phyloP scores from a whole-genome alignment of 1,140 invertebrate species.

The Heliconius nattereri region DNA sequence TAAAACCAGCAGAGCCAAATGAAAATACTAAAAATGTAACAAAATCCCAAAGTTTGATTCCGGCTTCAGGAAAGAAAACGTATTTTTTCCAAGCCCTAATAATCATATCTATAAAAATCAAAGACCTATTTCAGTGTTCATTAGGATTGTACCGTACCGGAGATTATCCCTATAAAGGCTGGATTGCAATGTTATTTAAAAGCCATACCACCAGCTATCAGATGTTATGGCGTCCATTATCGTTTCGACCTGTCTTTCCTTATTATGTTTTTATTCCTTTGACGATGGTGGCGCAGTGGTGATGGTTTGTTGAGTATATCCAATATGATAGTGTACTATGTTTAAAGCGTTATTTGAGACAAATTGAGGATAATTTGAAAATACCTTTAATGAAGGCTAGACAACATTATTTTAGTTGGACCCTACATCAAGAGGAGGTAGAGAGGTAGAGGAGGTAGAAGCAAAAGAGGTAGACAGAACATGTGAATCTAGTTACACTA shows the following conservation, averaged over 20 bases:
- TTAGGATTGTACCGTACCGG: conserved; percentile 4
- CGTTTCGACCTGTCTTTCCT: conserved; percentile 13
- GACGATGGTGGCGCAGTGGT: too few relatives aligned
- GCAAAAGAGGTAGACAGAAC: too few relatives aligned
- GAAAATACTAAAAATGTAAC: conserved; percentile 6
- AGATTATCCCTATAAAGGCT: conserved; percentile 15
- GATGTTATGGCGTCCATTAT: conserved; percentile 17
- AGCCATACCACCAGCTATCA: conserved; percentile 17
- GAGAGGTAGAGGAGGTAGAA: too few relatives aligned
- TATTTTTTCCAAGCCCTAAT: conserved; percentile 4
- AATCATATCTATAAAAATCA: conserved; percentile 23
- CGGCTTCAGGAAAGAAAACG: background rate
- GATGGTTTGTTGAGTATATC: too few relatives aligned
- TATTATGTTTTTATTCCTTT: conserved; percentile 9
- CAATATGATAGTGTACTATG: too few relatives aligned
- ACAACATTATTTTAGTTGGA: too few relatives aligned
- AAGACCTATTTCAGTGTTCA: conserved; percentile 1
- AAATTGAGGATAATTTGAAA: too few relatives aligned
- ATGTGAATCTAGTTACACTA: too few relatives aligned
- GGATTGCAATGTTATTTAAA: conserved; percentile 18
- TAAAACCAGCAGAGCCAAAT: background rate
- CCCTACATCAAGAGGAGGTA: too few relatives aligned
- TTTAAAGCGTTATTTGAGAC: too few relatives aligned
- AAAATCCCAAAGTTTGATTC: background rate
- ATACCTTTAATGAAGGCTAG: too few relatives aligned